Evolutionary conservation across 2,888 invertebrate species (phyloP), one percentile per base, ranked within the genome.

Genomic region (Idaea dimidiata): DNA sequence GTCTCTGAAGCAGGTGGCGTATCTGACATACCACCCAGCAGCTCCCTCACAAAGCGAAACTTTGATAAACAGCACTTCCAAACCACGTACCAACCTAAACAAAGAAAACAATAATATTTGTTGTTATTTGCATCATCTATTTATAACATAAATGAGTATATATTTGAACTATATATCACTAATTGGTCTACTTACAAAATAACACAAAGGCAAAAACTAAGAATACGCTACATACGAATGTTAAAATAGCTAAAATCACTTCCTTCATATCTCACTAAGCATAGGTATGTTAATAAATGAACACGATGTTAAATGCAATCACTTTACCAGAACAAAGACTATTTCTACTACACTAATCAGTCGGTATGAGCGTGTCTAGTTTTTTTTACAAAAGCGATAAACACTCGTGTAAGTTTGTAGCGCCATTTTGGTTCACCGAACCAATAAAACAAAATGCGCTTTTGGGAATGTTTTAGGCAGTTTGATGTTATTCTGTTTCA

Each of bases 61-160:
- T 96, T 95, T 17, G 97, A 97, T 62, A 98, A 90, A 87, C 98
- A 97, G 72, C 97, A 94, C 89, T 96, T 97, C 98, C 98, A 98
- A 72, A 98, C 97, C 66, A 97, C 93, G 86, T 96, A 97, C 97
- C 97, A 98, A 80, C 97, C 97, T 98, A 88, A 1, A 95, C 82
- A 89, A 87, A 84, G 81, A 78, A 81, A 76, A 77, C 53, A 54
- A 24, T 54, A 24, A 24, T 24, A 24, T 3, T 24, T 24, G n/a
- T 55, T 55, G 8, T 57, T 56, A 17, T n/a, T 54, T 43, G n/a
- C 33, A 55, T 55, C 16, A 17, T 55, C 16, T 16, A 55, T 55
- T 16, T 16, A 16, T 17, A 55, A 17, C 16, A 0, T 16, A 16
- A 16, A 55, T 55, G 1, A 14, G 43, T 43, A 0, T 43, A 43